Percentiles rank a stretch among this genome's conserved stretches.
These are phyloP conservation scores for Chiroxiphia lanceolata DNA, from an alignment of 2,797 vertebrate species.

Conservation along the genomic window DNA sequence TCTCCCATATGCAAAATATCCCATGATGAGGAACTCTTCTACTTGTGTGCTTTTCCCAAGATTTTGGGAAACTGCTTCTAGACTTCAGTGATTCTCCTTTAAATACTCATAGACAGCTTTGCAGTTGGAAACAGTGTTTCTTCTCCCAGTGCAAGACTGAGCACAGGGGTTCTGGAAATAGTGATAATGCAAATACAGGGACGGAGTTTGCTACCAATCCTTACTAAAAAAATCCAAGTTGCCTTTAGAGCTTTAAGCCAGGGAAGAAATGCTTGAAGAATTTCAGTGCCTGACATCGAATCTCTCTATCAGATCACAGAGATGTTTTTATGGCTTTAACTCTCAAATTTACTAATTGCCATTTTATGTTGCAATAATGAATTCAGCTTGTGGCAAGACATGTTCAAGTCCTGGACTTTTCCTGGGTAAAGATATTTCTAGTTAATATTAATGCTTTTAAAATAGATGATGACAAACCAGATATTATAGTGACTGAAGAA, in stretches of 20 bases:
- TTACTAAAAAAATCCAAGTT: neutral
- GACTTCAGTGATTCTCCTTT: neutral
- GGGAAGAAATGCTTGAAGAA: neutral
- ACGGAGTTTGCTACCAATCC: neutral
- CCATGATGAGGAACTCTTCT: neutral
- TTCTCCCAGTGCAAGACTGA: neutral
- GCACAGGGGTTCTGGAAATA: neutral
- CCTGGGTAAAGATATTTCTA: neutral
- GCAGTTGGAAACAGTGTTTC: neutral
- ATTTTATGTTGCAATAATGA: neutral
- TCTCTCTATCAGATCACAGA: neutral
- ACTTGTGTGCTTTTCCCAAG: neutral
- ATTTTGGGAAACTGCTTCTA: neutral
- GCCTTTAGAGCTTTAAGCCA: neutral
- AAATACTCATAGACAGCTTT: neutral
- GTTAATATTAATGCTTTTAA: constrained; percentile 2
- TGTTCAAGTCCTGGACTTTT: neutral
- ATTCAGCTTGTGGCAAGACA: neutral
- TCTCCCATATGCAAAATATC: neutral
- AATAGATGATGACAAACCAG: constrained; percentile 21
- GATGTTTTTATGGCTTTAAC: neutral
- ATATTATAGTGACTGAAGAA: neutral
- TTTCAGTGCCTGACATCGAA: neutral
- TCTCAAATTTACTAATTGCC: neutral
- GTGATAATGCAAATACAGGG: neutral